These are phyloP conservation scores for Enteromius argenteus DNA, from an alignment of 2,797 vertebrate species.

Conservation along the genomic window DNA sequence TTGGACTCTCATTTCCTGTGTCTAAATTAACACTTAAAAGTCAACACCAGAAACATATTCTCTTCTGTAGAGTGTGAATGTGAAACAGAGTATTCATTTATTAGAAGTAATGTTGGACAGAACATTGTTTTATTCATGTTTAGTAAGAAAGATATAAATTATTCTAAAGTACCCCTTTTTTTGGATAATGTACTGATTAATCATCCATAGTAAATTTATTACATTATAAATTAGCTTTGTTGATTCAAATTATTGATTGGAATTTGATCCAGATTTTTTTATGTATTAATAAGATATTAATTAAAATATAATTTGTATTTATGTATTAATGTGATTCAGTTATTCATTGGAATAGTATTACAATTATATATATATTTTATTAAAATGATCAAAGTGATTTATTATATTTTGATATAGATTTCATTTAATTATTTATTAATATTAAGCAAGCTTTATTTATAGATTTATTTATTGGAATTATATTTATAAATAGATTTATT, in stretches of 20 bases:
- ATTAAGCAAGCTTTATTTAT: no score
- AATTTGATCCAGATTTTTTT: background rate
- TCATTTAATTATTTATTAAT: no score
- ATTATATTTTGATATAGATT: no score
- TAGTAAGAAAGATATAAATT: background rate
- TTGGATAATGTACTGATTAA: background rate
- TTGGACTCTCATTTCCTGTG: background rate
- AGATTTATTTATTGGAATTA: no score
- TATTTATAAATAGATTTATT: no score
- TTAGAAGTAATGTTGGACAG: background rate
- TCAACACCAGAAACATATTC: background rate
- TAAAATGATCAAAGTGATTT: no score
- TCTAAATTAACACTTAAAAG: background rate
- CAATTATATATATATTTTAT: no score
- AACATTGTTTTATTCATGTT: background rate
- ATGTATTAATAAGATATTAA: no score
- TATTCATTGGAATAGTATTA: background rate
- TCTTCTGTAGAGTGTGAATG: background rate
- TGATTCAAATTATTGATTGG: background rate
- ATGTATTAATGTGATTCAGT: background rate
- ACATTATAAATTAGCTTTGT: background rate
- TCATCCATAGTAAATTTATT: background rate
- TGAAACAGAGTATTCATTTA: conserved; percentile 1
- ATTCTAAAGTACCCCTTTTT: no score
- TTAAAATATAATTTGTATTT: background rate